A percentile compares a stretch with the other conserved stretches of the same genome.
These are phyloP conservation scores for Ophion ellenae DNA, from an alignment of 2,888 invertebrate species.

Conservation along the genomic window DNA sequence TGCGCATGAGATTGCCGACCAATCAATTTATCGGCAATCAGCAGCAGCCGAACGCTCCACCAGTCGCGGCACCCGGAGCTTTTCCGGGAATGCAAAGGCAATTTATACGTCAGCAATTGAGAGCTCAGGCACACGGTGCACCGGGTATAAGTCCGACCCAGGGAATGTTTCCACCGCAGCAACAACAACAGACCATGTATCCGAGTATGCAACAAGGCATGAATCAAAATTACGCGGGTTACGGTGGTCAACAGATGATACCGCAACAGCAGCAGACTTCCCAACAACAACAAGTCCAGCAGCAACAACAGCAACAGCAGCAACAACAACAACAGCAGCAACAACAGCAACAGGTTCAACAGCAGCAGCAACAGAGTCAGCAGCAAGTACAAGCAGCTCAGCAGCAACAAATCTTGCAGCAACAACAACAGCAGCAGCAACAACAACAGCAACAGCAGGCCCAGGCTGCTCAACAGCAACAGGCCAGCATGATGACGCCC, in stretches of 20 bases:
- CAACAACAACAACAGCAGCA: slow-evolving; percentile 84
- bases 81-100: slow-evolving; percentile 83
- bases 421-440: slow-evolving; percentile 85
- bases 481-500: slow-evolving; percentile 76
- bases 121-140: slow-evolving; percentile 80
- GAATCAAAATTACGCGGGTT: slow-evolving; percentile 88
- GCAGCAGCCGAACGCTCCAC: slow-evolving; percentile 77
- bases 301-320: slow-evolving; percentile 74
- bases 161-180: slow-evolving; percentile 84
- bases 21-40: slow-evolving; percentile 84
- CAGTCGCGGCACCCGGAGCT: slow-evolving; percentile 79
- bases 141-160: slow-evolving; percentile 84
- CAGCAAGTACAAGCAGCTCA: slow-evolving; percentile 82
- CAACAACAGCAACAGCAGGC: slow-evolving; percentile 84
- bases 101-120: slow-evolving; percentile 82
- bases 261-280: slow-evolving; percentile 76
- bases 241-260: slow-evolving; percentile 85
- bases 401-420: slow-evolving; percentile 79
- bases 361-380: slow-evolving; percentile 84
- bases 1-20: slow-evolving; percentile 90
- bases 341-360: slow-evolving; percentile 83
- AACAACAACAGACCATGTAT: slow-evolving; percentile 71
- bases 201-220: slow-evolving; percentile 84
- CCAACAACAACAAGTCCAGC: slow-evolving; percentile 79
- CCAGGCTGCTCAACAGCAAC: slow-evolving; percentile 82